Evolutionary conservation across 1,140 invertebrate species (phyloP), one percentile per base, ranked within the genome.

Genomic region (Drosophila guanche): DNA sequence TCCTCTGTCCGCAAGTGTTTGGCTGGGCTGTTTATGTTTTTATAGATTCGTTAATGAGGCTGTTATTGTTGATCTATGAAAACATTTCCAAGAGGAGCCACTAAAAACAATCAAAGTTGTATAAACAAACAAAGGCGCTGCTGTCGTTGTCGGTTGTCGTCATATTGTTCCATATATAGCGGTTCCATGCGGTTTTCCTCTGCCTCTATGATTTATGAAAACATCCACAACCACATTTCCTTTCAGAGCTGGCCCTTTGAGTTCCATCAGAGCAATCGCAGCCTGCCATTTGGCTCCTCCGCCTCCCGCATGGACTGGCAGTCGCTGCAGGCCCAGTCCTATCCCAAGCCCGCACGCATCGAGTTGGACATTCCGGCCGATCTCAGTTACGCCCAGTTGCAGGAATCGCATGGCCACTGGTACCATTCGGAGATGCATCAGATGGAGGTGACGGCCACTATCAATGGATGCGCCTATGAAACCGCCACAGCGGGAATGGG

Each of bases 41-140:
- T 89, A 89, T 89, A 89, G 85, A 85, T 89, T 60, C 61, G 84
- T 89, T 88, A 89, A 89, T 79, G 85, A 89, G 72, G 68, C 55
- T 89, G 76, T 89, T 89, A 80, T 89, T 86, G 83, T 78, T 78
- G 68, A 68, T 71, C 78, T 80, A 78, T 55, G 74, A 62, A 77
- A 69, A 74, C 66, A 48, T 62, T 61, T 63, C 50, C 51, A 43
- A 41, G 67, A 50, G 63, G 29, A 76, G 62, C 76, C 78, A 89
- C 84, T 89, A 73, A 89, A 83, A 88, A 89, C 83, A 88, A 89
- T 79, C 84, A 89, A 89, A 89, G 61, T 76, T 89, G 78, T 78
- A 67, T 88, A 88, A 89, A 88, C 84, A 88, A 88, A 88, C 84
- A 88, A 88, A 65, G 73, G 85, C 60, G 68, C 71, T 77, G 68